These are phyloP conservation scores for Capitulum mitella DNA, from an alignment of 2,888 invertebrate genomes.

Conservation along the genomic window DNA sequence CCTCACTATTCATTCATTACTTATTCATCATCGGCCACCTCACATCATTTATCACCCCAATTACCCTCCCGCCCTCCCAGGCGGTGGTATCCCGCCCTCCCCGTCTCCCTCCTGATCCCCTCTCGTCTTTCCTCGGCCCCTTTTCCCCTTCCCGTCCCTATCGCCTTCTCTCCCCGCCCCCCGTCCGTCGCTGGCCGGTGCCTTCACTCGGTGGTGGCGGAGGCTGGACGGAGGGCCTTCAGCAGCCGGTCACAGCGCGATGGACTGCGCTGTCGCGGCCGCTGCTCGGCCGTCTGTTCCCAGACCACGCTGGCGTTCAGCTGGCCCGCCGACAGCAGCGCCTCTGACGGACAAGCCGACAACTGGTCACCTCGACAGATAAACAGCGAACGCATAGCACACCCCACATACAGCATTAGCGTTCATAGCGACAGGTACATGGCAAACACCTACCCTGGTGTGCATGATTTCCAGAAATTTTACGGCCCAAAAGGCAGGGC, in stretches of 20 bases:
- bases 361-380: neutral
- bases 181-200: neutral
- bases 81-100: no score
- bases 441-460: neutral
- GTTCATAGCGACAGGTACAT: no score
- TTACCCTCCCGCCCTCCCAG: no score
- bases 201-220: neutral
- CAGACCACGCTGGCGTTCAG: neutral
- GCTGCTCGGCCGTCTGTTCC: neutral
- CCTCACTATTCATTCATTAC: no score
- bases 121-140: no score
- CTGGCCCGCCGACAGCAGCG: neutral
- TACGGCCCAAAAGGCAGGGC: neutral
- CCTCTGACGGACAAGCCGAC: neutral
- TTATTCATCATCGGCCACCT: no score
- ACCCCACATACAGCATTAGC: neutral
- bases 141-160: no score
- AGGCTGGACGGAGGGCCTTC: neutral
- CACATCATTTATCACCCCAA: no score
- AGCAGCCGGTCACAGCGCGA: neutral
- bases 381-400: neutral
- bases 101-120: no score
- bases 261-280: neutral
- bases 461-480: neutral
- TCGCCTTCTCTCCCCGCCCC: no score